Percentiles rank a stretch among this genome's conserved stretches.
Conservation (phyloP, 2,797 vertebrate genomes). For the Ctenosaura bakeri region DNA sequence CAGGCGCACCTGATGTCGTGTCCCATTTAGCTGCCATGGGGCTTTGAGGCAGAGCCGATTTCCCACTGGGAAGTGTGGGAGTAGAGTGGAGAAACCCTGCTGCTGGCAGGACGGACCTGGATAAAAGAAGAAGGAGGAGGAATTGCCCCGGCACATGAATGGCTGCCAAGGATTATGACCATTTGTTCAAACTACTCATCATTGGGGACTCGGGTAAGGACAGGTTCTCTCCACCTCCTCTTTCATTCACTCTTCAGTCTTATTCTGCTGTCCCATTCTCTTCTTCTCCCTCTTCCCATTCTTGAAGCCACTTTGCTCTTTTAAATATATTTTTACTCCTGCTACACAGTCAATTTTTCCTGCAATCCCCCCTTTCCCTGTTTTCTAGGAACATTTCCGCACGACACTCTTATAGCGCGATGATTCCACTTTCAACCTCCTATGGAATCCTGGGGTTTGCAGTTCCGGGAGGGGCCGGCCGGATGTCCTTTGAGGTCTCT, state of each 20-base stretch:
- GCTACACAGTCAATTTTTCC: background rate
- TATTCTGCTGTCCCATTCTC: background rate
- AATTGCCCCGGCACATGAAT: conserved; percentile 35
- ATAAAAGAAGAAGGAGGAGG: background rate
- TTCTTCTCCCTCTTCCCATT: background rate
- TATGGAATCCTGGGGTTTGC: no score
- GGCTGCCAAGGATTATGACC: conserved; percentile 86
- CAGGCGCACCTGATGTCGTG: background rate
- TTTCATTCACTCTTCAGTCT: background rate
- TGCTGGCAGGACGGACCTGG: background rate
- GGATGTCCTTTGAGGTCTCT: no score
- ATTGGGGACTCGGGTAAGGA: conserved; percentile 89
- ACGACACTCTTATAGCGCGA: no score
- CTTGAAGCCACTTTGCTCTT: background rate
- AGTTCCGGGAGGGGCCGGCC: no score
- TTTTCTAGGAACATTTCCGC: no score
- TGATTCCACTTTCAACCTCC: no score
- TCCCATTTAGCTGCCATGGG: conserved; percentile 10
- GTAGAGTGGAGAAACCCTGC: background rate
- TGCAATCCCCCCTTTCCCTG: background rate
- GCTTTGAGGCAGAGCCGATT: background rate
- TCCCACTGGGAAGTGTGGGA: conserved; percentile 31
- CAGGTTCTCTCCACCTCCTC: background rate
- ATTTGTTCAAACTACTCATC: conserved; percentile 90
- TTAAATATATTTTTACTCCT: background rate